A percentile compares a stretch with the other conserved stretches of the same genome.
Evolutionary conservation across 2,113 vertebrate genomes (phyloP).

Genomic region (Vicugna pacos): DNA sequence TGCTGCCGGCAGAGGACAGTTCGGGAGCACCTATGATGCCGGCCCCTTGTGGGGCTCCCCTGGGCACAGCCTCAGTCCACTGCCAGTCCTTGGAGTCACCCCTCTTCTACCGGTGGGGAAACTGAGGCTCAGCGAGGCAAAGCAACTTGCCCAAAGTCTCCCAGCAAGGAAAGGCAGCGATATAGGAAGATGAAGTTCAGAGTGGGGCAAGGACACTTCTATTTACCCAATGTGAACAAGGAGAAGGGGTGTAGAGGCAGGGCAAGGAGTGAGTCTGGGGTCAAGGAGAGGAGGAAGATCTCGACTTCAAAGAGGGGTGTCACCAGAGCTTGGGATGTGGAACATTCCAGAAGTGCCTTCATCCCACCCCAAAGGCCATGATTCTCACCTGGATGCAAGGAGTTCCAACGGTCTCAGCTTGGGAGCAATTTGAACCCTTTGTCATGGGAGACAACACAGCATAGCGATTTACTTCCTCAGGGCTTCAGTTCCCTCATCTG

Average conservation of each 20-base stretch:
- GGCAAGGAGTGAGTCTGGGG: neutral
- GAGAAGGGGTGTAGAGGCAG: fast-evolving
- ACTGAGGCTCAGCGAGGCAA: neutral
- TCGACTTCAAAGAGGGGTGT: neutral
- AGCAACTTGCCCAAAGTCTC: neutral
- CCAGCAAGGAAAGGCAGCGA: neutral
- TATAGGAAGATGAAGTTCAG: neutral
- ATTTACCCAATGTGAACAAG: too few relatives aligned
- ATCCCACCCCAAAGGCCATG: neutral
- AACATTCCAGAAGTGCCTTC: neutral
- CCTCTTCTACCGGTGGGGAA: neutral
- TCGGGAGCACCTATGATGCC: fast-evolving
- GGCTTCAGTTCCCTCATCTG: neutral
- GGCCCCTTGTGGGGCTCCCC: neutral
- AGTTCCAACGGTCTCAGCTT: neutral
- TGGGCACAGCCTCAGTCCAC: fast-evolving
- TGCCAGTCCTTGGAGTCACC: fast-evolving
- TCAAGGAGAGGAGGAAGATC: neutral
- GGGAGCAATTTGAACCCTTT: neutral
- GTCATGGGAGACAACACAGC: fast-evolving
- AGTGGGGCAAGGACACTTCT: too few relatives aligned
- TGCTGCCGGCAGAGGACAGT: neutral
- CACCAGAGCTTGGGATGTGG: neutral
- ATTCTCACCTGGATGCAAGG: neutral
- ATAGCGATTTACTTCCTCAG: neutral